Base-by-base conservation (phyloP, 2,797 vertebrate species). In the Sebastolobus alascanus region DNA sequence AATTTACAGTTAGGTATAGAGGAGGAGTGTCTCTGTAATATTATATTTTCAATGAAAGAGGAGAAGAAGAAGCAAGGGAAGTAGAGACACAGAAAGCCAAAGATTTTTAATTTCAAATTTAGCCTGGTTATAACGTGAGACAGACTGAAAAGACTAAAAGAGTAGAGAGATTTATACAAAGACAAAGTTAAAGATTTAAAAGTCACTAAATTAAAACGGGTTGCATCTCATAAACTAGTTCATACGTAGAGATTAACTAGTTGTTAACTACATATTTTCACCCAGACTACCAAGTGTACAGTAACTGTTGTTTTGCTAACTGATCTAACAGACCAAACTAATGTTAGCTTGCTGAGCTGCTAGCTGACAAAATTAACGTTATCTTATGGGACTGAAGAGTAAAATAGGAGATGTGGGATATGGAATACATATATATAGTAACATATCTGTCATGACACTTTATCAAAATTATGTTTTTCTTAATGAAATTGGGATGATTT, bases 1-100 rank as follows among this genome's bases (percentile, higher is more conserved):
- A 81, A 79, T 77, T 38, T 82, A 65, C 25, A 56, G 55, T 1
- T 31, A 80, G 75, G 64, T 5, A 56, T 27, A 33, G 18, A 20
- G 54, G 18, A 20, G 54, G 50, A 61, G 64, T 12, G 10, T 37
- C 22, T 20, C 4, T 22, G 5, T 22, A 38, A 27, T 50, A 64
- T 55, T 76, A 27, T 50, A 64, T 55, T 76, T 65, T 38, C 33
- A 73, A 9, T 33, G 3, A 40, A 60, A 29, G 12, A 37, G 20
- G 4, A 63, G 20, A 13, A 52, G 37, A 10, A 58, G 33, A 13
- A 25, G 9, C n/a, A 55, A 35, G 8, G 22, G 1, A 43, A 54
- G 63, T 31, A 54, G 22, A 76, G 70, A 43, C 27, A 65, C 8
- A 66, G 5, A 11, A 7, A 9, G 6, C 1, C 9, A 40, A 46